Base-by-base conservation (phyloP, 2,888 invertebrate genomes). In the Drosophila paramelanica region DNA sequence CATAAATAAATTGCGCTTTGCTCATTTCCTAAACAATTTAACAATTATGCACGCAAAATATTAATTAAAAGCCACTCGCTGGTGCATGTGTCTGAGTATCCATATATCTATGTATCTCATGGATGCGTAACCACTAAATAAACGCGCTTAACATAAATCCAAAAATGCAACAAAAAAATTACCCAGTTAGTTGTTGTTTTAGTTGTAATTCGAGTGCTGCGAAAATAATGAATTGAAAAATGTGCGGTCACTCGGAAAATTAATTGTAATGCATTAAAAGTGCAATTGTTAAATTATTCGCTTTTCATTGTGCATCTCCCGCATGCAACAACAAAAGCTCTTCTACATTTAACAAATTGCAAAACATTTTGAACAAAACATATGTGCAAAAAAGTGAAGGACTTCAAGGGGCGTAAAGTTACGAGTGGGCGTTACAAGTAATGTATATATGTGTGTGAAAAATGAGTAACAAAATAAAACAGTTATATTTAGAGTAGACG, bases 221-320 rank as follows among this genome's bases (percentile, higher is more conserved):
- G 67, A 76, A 17, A 41, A 69, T 77, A 82, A 77, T 77, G 67
- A 69, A 77, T 79, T 82, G 82, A 85, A 79, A 77, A 82, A 84
- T 77, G 62, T 85, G 85, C 75, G 82, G 85, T 82, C 72, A 38
- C 74, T 56, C 33, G 75, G 71, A 82, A 83, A 85, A 83, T 85
- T 85, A 83, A 83, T 83, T 83, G 83, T 80, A 66, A 74, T 81
- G 74, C 79, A 82, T 83, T 83, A 81, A 81, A 81, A 81, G 77
- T 73, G 79, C 81, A 82, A 74, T 71, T 79, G 81, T 67, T 49
- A 56, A 82, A 76, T 75, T 79, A 77, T 80, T 60, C 31, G 51
- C 47, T 60, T 43, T 31, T 55, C 59, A 51, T 56, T 55, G 43
- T 42, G 52, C 50, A 39, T 20, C 11, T 11, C 25, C 17, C 38